phyloP scores from a whole-genome alignment of 2,113 vertebrate species.

The Eubucco bourcierii region DNA sequence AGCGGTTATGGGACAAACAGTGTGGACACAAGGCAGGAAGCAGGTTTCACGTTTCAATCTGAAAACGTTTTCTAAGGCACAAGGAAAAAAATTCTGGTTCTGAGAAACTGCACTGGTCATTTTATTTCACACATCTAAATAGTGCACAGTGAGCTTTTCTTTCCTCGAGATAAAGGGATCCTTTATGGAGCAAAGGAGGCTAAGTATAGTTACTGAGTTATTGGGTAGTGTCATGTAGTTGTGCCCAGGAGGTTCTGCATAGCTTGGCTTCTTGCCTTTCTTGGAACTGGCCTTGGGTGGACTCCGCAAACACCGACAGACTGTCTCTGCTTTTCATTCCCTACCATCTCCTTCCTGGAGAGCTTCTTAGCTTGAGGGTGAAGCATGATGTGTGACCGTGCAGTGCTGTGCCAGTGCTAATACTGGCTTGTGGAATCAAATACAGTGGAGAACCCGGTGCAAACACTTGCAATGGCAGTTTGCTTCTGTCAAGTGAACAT shows the following conservation, averaged over 20 bases:
- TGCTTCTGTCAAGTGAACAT: not conserved
- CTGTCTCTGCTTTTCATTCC: not conserved
- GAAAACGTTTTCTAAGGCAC: not conserved
- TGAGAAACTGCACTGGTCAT: not conserved
- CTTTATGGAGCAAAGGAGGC: not conserved
- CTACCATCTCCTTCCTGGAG: not conserved
- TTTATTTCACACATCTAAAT: not conserved
- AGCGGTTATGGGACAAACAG: not conserved
- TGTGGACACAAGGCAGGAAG: not conserved
- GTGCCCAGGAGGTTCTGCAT: not conserved
- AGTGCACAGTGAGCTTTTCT: not conserved
- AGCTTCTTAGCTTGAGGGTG: not conserved
- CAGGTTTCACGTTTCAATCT: not conserved
- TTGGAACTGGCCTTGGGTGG: not conserved
- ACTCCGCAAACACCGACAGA: accelerated
- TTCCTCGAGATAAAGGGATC: not conserved
- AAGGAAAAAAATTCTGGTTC: not conserved
- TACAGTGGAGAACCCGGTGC: not conserved
- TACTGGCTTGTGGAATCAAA: not conserved
- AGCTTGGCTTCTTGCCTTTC: not conserved
- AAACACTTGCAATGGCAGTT: not conserved
- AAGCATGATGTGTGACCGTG: not conserved
- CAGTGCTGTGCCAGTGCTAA: not conserved
- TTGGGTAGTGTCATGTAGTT: not conserved
- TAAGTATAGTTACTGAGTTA: not conserved